These are phyloP conservation scores for Clarias laeviceps DNA, from an alignment of 2,797 vertebrate genomes.

Conservation along the genomic window DNA sequence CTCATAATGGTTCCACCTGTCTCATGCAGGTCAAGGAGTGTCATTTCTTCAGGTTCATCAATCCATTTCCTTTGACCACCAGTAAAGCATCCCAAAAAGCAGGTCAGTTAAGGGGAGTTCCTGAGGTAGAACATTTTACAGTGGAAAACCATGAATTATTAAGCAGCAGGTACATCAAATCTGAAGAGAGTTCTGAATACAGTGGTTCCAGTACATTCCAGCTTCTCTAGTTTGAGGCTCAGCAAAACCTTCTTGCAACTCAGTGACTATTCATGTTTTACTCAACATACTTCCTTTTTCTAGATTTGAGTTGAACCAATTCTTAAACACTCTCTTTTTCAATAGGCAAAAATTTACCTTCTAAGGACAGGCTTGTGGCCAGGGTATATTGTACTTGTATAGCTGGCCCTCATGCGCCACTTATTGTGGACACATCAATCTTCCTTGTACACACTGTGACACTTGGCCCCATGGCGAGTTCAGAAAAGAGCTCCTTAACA, in stretches of 20 bases:
- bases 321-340: not conserved
- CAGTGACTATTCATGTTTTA: not conserved
- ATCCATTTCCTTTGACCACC: not conserved
- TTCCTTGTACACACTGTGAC: not conserved
- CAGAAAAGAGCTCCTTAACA: conserved; percentile 10
- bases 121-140: not conserved
- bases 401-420: not conserved
- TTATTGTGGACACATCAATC: not conserved
- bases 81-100: not conserved
- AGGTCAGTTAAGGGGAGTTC: not conserved
- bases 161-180: not conserved
- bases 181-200: not conserved
- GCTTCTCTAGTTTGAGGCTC: not conserved
- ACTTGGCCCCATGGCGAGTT: not conserved
- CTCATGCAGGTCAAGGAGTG: not conserved
- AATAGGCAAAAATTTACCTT: not conserved
- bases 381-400: not conserved
- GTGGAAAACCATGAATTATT: not conserved
- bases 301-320: not conserved
- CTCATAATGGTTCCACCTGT: not conserved
- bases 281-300: not conserved
- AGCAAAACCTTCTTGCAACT: not conserved
- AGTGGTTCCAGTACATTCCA: not conserved
- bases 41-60: not conserved
- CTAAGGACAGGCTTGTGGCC: not conserved